A percentile compares a stretch with the other conserved stretches of the same genome.
Evolutionary conservation across 2,888 invertebrate genomes (phyloP).

Genomic region (Sesia apiformis): DNA sequence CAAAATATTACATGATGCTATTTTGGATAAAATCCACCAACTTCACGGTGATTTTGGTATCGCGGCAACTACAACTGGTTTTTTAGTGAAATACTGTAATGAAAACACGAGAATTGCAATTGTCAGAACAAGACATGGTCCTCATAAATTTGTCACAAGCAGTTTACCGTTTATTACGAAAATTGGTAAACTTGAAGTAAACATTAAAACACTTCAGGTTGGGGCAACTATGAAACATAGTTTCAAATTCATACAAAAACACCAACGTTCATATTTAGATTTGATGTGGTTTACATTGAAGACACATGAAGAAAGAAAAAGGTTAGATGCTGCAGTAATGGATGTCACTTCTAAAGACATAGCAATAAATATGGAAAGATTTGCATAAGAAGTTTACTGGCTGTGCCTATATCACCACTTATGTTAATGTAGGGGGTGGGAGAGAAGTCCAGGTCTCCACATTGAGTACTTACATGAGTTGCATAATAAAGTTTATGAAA

Average conservation of each 20-base stretch:
- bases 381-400: too few species aligned
- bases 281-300: constrained; percentile 75
- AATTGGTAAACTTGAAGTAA: constrained; percentile 76
- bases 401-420: too few species aligned
- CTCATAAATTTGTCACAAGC: constrained; percentile 81
- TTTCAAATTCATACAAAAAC: constrained; percentile 80
- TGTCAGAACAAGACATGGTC: constrained; percentile 82
- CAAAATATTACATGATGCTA: constrained; percentile 67
- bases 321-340: constrained; percentile 65
- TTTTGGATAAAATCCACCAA: constrained; percentile 78
- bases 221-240: constrained; percentile 88
- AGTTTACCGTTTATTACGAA: constrained; percentile 80
- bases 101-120: constrained; percentile 83
- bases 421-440: too few species aligned
- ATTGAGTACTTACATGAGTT: too few species aligned
- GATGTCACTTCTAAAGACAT: constrained; percentile 64
- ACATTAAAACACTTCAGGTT: constrained; percentile 79
- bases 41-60: constrained; percentile 85
- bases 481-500: too few species aligned
- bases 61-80: constrained; percentile 81
- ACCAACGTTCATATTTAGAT: constrained; percentile 79
- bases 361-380: constrained; percentile 45
- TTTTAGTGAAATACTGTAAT: constrained; percentile 87
- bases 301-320: constrained; percentile 76
- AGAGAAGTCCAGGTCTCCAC: too few species aligned